Conservation (phyloP, 2,113 vertebrate species). For the Oriolus oriolus region DNA sequence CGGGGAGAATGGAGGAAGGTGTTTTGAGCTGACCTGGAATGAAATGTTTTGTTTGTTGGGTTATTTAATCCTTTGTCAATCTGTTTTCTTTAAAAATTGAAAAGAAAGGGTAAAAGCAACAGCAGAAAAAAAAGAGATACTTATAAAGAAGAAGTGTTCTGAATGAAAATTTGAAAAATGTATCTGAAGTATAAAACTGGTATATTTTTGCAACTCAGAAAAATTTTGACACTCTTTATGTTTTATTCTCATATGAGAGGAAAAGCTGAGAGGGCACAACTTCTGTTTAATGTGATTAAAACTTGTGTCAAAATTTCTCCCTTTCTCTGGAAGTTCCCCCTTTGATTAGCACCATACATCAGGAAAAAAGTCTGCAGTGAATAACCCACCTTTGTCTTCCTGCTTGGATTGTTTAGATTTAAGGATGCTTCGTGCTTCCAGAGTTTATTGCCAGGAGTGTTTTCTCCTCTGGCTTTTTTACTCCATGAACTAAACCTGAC, state of each 20-base stretch:
- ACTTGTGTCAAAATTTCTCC: not conserved
- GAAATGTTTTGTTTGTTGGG: not conserved
- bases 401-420: not conserved
- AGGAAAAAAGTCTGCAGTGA: not conserved
- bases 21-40: not conserved
- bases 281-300: not conserved
- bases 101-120: not conserved
- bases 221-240: not conserved
- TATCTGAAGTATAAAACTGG: not conserved
- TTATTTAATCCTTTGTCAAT: not conserved
- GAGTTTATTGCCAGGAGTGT: not conserved
- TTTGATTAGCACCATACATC: not conserved
- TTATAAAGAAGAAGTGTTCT: not conserved
- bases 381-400: not conserved
- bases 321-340: not conserved
- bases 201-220: not conserved
- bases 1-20: not conserved
- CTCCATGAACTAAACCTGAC: not conserved
- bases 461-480: not conserved
- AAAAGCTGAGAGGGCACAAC: not conserved
- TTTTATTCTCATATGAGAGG: not conserved
- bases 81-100: not conserved
- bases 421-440: not conserved
- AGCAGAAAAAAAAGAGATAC: not conserved
- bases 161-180: not conserved